phyloP scores from a whole-genome alignment of 2,888 invertebrate genomes.

The Subacronicta megacephala region DNA sequence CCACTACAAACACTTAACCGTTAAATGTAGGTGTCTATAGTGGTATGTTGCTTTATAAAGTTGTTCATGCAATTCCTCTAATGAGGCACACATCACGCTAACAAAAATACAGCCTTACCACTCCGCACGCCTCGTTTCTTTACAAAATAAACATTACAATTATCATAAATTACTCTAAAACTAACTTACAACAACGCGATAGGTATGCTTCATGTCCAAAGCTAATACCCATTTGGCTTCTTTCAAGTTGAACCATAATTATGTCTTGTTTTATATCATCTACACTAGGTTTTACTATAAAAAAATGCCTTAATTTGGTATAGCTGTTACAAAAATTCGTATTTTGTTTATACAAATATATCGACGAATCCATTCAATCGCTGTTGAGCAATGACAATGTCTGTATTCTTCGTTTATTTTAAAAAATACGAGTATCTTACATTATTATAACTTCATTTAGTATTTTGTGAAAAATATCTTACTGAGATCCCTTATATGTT shows the following conservation, averaged over 20 bases:
- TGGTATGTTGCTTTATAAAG: not conserved
- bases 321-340: slow-evolving; percentile 76
- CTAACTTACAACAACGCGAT: slow-evolving; percentile 61
- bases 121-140: slow-evolving; percentile 49
- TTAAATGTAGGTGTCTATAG: not conserved
- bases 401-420: slow-evolving; percentile 24
- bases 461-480: slow-evolving; percentile 77
- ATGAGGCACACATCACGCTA: slow-evolving; percentile 83
- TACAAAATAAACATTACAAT: slow-evolving; percentile 44
- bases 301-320: slow-evolving; percentile 87
- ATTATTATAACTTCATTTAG: slow-evolving; percentile 67
- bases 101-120: slow-evolving; percentile 78
- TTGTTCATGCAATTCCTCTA: slow-evolving; percentile 73
- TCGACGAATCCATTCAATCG: slow-evolving; percentile 54
- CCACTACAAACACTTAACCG: slow-evolving; percentile 3
- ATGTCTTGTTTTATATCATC: slow-evolving; percentile 83
- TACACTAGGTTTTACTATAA: slow-evolving; percentile 66
- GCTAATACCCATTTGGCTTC: slow-evolving; percentile 88
- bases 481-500: slow-evolving; percentile 81
- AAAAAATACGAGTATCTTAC: slow-evolving; percentile 73
- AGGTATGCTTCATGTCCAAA: slow-evolving; percentile 71
- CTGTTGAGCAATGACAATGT: slow-evolving; percentile 56
- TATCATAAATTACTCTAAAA: slow-evolving; percentile 57
- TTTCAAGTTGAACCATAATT: slow-evolving; percentile 89
- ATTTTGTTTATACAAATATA: slow-evolving; percentile 59